Evolutionary conservation across 1,140 invertebrate genomes (phyloP).

Genomic region (Dufourea novaeangliae): DNA sequence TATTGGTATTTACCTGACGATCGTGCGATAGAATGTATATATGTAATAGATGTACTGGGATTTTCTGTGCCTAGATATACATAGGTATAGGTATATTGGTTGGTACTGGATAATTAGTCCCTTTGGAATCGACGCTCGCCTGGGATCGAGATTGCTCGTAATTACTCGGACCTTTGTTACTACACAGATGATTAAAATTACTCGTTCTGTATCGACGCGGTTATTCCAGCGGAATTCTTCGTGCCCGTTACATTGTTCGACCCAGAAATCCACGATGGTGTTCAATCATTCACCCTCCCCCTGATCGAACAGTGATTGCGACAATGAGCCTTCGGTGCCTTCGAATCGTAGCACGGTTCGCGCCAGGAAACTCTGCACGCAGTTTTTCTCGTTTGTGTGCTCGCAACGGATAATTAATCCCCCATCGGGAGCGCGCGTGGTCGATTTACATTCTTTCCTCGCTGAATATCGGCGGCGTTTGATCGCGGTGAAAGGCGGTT

Average conservation of each 20-base stretch:
- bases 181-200: conserved; percentile 28
- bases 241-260: conserved; percentile 10
- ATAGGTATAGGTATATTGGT: too few relatives aligned
- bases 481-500: conserved; percentile 46
- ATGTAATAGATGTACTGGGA: too few relatives aligned
- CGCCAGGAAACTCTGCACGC: too few relatives aligned
- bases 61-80: neutral
- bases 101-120: neutral
- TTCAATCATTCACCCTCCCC: conserved; percentile 18
- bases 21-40: too few relatives aligned
- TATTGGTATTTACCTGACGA: too few relatives aligned
- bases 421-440: too few relatives aligned
- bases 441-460: conserved; percentile 39
- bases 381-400: neutral
- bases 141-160: neutral
- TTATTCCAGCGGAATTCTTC: neutral
- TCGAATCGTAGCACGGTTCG: neutral
- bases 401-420: conserved; percentile 41
- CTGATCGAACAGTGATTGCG: conserved; percentile 27
- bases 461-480: neutral
- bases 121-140: neutral
- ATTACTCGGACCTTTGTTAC: conserved; percentile 26
- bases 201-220: neutral
- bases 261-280: neutral
- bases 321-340: neutral